These are phyloP conservation scores for Dicycla oo DNA, from an alignment of 2,888 invertebrate genomes.

Conservation along the genomic window DNA sequence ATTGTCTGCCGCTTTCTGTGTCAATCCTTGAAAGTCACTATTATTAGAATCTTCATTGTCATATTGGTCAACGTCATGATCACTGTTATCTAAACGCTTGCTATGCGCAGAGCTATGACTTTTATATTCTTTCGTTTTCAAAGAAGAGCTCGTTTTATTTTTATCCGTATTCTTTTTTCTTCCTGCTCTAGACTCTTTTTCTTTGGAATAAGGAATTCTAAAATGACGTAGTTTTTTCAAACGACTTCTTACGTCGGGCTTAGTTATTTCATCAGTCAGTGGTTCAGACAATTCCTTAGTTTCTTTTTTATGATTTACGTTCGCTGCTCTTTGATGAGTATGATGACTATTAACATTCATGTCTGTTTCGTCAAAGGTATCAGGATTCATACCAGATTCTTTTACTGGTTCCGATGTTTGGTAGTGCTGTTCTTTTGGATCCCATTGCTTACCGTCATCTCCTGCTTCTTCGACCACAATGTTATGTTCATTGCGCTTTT, in stretches of 20 bases:
- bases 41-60: not conserved
- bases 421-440: constrained; percentile 53
- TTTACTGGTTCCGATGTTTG: constrained; percentile 31
- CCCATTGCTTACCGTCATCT: constrained; percentile 63
- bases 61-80: not conserved
- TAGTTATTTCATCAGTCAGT: constrained; percentile 5
- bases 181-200: constrained; percentile 14
- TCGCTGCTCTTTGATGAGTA: constrained; percentile 16
- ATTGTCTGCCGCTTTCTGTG: not conserved
- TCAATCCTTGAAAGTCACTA: not conserved
- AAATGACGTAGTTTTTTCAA: constrained; percentile 34
- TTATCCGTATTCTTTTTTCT: constrained; percentile 25
- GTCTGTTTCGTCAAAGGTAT: constrained; percentile 38
- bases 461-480: constrained; percentile 69
- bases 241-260: constrained; percentile 26
- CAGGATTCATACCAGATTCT: constrained; percentile 37
- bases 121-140: constrained; percentile 21
- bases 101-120: constrained; percentile 3
- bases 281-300: constrained; percentile 13
- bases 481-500: constrained; percentile 73
- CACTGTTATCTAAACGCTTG: constrained; percentile 4
- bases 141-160: constrained; percentile 25
- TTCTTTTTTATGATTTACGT: constrained; percentile 40
- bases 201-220: constrained; percentile 23
- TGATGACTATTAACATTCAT: constrained; percentile 15